Percentiles rank a stretch among this genome's conserved stretches.
Evolutionary conservation across 2,888 invertebrate species (phyloP).

Genomic region (Saturnia japonica): DNA sequence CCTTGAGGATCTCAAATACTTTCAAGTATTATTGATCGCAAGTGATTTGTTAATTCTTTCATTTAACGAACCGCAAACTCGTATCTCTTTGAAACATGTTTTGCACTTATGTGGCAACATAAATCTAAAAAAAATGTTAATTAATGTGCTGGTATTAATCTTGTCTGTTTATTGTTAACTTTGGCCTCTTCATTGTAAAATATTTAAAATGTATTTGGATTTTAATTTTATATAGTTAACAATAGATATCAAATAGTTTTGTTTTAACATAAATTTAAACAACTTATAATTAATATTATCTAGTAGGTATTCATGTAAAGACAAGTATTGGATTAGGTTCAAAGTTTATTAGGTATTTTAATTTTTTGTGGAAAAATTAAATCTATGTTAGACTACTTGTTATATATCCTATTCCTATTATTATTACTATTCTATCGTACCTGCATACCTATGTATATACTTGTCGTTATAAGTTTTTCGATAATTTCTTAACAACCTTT

Average conservation of each 20-base stretch:
- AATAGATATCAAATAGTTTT: not conserved
- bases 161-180: slow-evolving; percentile 30
- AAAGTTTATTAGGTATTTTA: not conserved
- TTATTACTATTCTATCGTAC: too few relatives aligned
- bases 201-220: slow-evolving; percentile 24
- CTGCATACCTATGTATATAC: too few relatives aligned
- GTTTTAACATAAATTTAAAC: not conserved
- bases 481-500: too few relatives aligned
- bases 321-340: not conserved
- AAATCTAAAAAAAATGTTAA: slow-evolving; percentile 51
- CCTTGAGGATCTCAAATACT: slow-evolving; percentile 56
- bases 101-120: slow-evolving; percentile 55
- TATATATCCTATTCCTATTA: too few relatives aligned
- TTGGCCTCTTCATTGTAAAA: slow-evolving; percentile 23
- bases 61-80: slow-evolving; percentile 60
- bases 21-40: slow-evolving; percentile 68
- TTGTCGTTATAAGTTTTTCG: too few relatives aligned
- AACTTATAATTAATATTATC: not conserved
- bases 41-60: slow-evolving; percentile 75
- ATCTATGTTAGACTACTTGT: too few relatives aligned
- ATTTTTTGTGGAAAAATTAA: too few relatives aligned
- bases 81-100: slow-evolving; percentile 55
- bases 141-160: slow-evolving; percentile 46
- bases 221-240: slow-evolving; percentile 16
- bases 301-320: not conserved